Conservation (phyloP, 2,113 vertebrate genomes). For the Cyphomyrus plagiostoma region DNA sequence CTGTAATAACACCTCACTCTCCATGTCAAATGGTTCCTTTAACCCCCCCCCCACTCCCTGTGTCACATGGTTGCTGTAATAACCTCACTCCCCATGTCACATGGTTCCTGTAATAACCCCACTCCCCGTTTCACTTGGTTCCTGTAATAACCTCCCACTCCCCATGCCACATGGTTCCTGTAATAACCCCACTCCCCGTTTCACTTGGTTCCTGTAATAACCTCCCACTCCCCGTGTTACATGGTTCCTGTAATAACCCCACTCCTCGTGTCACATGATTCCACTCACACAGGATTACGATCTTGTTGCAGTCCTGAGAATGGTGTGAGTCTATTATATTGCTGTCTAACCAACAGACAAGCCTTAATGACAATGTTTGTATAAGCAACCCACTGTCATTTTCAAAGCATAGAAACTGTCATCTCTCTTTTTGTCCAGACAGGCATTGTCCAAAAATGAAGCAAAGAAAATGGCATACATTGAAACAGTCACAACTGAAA, state of each 20-base stretch:
- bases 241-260: neutral
- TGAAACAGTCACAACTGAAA: neutral
- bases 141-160: neutral
- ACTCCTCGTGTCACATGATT: neutral
- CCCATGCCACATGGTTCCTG: neutral
- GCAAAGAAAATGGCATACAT: neutral
- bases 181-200: neutral
- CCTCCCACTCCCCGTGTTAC: neutral
- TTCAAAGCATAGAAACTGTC: neutral
- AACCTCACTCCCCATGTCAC: neutral
- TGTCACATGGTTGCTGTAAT: neutral
- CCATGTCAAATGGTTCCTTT: neutral
- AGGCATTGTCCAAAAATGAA: neutral
- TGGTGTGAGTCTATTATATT: neutral
- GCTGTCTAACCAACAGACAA: neutral
- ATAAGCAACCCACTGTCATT: neutral
- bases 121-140: neutral
- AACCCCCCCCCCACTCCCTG: neutral
- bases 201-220: neutral
- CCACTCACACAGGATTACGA: neutral
- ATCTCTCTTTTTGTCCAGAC: neutral
- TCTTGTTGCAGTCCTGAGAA: neutral
- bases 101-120: neutral
- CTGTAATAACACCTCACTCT: neutral
- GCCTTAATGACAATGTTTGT: neutral